These are phyloP conservation scores for Drosophila histrio DNA, from an alignment of 2,888 invertebrate genomes.

Conservation along the genomic window DNA sequence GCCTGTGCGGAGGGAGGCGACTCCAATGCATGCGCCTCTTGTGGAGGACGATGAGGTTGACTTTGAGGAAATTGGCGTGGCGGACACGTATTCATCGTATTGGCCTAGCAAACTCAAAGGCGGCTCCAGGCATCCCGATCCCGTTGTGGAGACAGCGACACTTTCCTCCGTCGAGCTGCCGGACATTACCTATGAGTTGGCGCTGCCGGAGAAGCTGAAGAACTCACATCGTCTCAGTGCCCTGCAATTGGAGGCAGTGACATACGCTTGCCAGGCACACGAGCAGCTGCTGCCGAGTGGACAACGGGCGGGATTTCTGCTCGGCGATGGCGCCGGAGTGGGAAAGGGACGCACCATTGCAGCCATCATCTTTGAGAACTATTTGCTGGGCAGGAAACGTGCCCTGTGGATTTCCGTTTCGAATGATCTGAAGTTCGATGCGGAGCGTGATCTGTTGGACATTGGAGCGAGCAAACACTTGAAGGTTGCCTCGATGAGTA, in stretches of 20 bases:
- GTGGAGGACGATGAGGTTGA: constrained; percentile 91
- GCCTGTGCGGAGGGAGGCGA: constrained; percentile 3
- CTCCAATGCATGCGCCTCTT: not conserved
- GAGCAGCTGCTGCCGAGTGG: constrained; percentile 94
- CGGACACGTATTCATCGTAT: constrained; percentile 99
- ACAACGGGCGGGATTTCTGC: constrained; percentile 96
- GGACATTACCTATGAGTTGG: constrained; percentile 93
- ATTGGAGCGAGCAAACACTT: constrained; percentile 95
- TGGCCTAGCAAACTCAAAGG: constrained; percentile 90
- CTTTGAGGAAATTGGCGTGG: constrained; percentile 98
- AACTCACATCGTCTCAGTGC: constrained; percentile 95
- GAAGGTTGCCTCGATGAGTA: constrained; percentile 94
- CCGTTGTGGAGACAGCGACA: constrained; percentile 99
- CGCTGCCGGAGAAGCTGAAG: constrained; percentile 92
- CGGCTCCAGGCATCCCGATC: constrained; percentile 95
- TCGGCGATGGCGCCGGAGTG: constrained; percentile 99
- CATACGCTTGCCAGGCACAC: constrained; percentile 98
- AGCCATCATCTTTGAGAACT: constrained; percentile 99
- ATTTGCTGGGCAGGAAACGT: constrained; percentile 94
- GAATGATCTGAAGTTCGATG: constrained; percentile 98
- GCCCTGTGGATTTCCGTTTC: constrained; percentile 99
- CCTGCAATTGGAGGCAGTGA: constrained; percentile 97
- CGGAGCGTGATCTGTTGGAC: constrained; percentile 97
- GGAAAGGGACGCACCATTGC: constrained; percentile 99
- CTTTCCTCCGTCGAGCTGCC: constrained; percentile 97